Evolutionary conservation across 2,797 vertebrate species (phyloP), one percentile per base, ranked within the genome.

Genomic region (Morelia viridis): DNA sequence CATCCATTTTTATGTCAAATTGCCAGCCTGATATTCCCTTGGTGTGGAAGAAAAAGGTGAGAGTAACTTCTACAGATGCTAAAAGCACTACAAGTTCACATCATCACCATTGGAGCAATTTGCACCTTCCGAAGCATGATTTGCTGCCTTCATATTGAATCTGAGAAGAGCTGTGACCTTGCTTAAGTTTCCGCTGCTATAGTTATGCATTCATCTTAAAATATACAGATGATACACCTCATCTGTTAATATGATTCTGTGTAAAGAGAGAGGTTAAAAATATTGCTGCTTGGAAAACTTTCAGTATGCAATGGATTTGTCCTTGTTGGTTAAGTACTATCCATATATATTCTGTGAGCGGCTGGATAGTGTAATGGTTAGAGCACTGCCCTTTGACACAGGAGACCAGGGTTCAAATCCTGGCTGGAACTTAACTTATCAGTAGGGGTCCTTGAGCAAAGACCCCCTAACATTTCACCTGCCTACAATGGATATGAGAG

Each of bases 121-220:
- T 96, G 89, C 89, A 94, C 89, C 91, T 96, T 87, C 61, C 94
- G 89, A 83, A 85, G 93, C 95, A 95, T 95, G 93, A 95, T 93
- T 94, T 95, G 92, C 90, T 93, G 91, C 76, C 68, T 91, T 95
- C 85, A 80, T 92, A 22, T 90, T 93, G 95, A 94, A 95, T 94
- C 80, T 10, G 4, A 46, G 88, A 87, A 88, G 87, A 94, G 60
- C 91, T 85, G 90, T 93, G 94, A 95, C 96, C 94, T 96, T 95
- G 95, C 92, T 89, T 93, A 88, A 91, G 68, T 71, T 95, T 62
- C 3, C 91, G 89, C 92, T n/a, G 62, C 15, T 89, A 76, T 65
- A 87, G 17, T 35, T 89, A n/a, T n/a, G 12, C 31, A 68, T 89
- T 89, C 76, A 68, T 89, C 87, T 85, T 85, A 85, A 80, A 76